phyloP scores from a whole-genome alignment of 2,888 invertebrate species.

The Rhorus exstirpatorius region DNA sequence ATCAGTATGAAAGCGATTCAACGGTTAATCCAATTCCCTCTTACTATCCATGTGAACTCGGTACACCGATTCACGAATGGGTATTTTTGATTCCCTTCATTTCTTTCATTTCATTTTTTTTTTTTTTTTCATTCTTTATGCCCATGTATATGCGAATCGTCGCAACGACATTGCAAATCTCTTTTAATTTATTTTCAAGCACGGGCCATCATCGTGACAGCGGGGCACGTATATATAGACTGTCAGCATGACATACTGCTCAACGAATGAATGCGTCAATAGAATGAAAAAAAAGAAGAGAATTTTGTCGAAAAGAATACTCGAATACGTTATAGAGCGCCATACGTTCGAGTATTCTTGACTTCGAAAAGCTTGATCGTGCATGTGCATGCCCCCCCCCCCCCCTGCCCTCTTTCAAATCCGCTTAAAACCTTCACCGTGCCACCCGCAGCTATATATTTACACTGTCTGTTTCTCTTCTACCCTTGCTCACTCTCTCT shows the following conservation, averaged over 20 bases:
- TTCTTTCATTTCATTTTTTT: background rate
- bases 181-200: constrained; percentile 18
- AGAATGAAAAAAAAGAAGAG: background rate
- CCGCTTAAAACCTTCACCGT: constrained; percentile 56
- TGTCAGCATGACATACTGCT: constrained; percentile 27
- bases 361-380: constrained; percentile 50
- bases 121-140: background rate
- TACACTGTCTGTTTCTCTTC: constrained; percentile 25
- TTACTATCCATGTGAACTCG: background rate
- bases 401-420: background rate
- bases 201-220: background rate
- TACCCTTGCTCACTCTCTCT: constrained; percentile 19
- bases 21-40: constrained; percentile 15
- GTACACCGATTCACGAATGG: background rate
- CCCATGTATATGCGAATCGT: constrained; percentile 3
- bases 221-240: background rate
- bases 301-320: constrained; percentile 31
- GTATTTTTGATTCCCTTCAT: background rate
- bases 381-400: constrained; percentile 5
- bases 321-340: constrained; percentile 19
- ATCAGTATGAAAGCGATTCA: constrained; percentile 1
- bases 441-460: constrained; percentile 59
- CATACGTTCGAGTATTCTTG: constrained; percentile 62
- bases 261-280: constrained; percentile 41
- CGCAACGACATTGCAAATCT: constrained; percentile 12